A percentile compares a stretch with the other conserved stretches of the same genome.
Conservation (phyloP, 2,888 invertebrate species). For the Pasiphila rectangulata region DNA sequence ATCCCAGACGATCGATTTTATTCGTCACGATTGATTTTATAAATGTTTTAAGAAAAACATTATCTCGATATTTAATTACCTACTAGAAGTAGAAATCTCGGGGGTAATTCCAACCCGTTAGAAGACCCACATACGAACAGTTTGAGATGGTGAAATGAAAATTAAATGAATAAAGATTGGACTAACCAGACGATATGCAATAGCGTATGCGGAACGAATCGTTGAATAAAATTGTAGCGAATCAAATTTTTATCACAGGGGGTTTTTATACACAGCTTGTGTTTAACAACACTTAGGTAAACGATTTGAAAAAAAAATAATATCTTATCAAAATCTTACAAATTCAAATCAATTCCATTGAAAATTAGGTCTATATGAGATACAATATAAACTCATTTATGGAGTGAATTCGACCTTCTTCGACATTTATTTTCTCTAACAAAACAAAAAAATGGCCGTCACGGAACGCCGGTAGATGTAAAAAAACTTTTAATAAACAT, state of each 20-base stretch:
- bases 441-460: no score
- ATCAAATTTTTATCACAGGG: background rate
- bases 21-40: background rate
- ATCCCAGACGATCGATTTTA: no score
- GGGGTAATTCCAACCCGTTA: slow-evolving; percentile 27
- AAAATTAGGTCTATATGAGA: no score
- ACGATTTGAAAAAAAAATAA: no score
- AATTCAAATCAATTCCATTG: no score
- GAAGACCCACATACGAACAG: slow-evolving; percentile 22
- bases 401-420: no score
- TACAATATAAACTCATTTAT: no score
- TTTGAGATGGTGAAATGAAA: slow-evolving; percentile 24
- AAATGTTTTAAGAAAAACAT: background rate
- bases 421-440: no score
- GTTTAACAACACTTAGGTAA: no score
- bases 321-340: background rate
- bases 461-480: no score
- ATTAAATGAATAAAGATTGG: slow-evolving; percentile 29
- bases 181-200: slow-evolving; percentile 5
- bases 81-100: slow-evolving; percentile 7
- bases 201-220: background rate
- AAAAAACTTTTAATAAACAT: no score
- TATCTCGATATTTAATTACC: background rate
- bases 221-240: background rate
- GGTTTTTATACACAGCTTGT: no score